These are phyloP conservation scores for Hippocampus comes DNA, from an alignment of 2,113 vertebrate genomes.

Conservation along the genomic window DNA sequence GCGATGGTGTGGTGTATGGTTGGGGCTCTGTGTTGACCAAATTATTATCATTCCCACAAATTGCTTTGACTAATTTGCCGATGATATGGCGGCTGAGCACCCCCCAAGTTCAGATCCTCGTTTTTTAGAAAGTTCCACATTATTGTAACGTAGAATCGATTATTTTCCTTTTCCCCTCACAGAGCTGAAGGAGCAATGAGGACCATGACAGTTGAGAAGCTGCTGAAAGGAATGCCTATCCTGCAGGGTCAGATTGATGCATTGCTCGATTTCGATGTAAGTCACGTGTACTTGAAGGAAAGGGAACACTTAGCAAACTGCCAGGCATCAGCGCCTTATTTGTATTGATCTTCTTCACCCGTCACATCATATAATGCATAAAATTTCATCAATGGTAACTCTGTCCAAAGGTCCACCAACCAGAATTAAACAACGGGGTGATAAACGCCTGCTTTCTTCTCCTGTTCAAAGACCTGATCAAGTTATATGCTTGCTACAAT, in stretches of 20 bases:
- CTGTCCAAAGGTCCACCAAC: constrained; percentile 82
- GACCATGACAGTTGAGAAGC: constrained; percentile 93
- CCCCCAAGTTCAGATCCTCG: neutral
- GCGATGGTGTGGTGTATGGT: too few species aligned
- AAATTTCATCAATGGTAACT: constrained; percentile 1
- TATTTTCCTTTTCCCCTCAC: constrained; percentile 22
- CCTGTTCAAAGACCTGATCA: constrained; percentile 98
- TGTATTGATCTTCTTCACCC: neutral
- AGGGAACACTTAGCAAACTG: constrained; percentile 2
- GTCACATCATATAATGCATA: neutral
- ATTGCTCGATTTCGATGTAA: constrained; percentile 93
- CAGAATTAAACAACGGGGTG: constrained; percentile 90
- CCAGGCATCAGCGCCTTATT: neutral
- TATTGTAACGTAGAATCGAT: neutral
- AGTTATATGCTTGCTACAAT: constrained; percentile 97
- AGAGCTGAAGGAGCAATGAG: constrained; percentile 96
- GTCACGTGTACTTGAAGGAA: constrained; percentile 53
- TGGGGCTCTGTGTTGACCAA: too few species aligned
- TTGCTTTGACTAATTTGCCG: too few species aligned
- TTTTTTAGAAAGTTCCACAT: neutral
- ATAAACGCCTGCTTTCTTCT: constrained; percentile 96
- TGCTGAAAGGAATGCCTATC: constrained; percentile 94
- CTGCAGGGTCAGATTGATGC: constrained; percentile 95
- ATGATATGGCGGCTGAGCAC: too few species aligned
- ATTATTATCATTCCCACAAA: too few species aligned